Conservation (phyloP, 2,797 vertebrate genomes). For the Karalla daura region DNA sequence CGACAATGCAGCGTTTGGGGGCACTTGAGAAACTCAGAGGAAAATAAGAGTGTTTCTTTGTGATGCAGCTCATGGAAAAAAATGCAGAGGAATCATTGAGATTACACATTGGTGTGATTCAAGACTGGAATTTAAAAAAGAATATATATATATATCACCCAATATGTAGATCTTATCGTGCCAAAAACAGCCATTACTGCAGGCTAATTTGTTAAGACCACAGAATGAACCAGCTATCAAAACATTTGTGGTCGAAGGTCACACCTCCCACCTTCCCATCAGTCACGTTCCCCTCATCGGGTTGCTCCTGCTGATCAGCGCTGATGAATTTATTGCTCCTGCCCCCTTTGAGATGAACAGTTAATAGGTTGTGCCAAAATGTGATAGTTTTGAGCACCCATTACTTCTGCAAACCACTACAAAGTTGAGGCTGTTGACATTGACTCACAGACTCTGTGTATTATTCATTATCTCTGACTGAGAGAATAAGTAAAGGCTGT, state of each 20-base stretch:
- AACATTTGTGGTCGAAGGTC: not conserved
- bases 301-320: not conserved
- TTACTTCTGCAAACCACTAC: constrained; percentile 44
- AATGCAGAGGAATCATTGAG: too few relatives aligned
- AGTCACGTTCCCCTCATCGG: constrained; percentile 2
- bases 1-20: too few relatives aligned
- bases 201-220: not conserved
- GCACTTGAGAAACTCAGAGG: too few relatives aligned
- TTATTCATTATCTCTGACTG: constrained; percentile 80
- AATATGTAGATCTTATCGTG: not conserved
- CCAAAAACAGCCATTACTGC: not conserved
- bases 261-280: too few relatives aligned
- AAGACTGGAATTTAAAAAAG: too few relatives aligned
- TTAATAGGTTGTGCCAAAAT: constrained; percentile 27
- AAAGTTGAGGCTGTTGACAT: constrained; percentile 66
- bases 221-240: not conserved
- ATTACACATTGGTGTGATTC: too few relatives aligned
- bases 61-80: too few relatives aligned
- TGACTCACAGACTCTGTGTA: constrained; percentile 65
- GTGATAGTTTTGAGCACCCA: constrained; percentile 39
- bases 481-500: constrained; percentile 80
- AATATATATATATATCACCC: too few relatives aligned
- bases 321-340: constrained; percentile 30
- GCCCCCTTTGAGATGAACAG: constrained; percentile 15
- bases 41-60: too few relatives aligned